Conservation (phyloP, 2,888 invertebrate species). For the Pteria penguin region DNA sequence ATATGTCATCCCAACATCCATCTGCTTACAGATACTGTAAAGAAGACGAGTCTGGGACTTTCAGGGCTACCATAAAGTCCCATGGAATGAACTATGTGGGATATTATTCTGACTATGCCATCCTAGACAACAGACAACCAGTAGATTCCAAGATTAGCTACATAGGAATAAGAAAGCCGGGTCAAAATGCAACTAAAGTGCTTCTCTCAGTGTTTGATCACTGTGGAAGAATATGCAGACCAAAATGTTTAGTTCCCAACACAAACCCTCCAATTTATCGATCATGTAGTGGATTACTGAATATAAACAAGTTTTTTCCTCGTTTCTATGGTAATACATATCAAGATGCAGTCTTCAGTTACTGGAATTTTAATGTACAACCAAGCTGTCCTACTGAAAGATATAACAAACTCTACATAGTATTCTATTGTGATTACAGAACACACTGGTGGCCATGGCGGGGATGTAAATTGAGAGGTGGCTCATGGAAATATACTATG, state of each 20-base stretch:
- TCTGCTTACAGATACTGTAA: neutral
- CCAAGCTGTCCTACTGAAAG: slow-evolving; percentile 46
- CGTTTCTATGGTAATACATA: slow-evolving; percentile 44
- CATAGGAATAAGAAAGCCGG: slow-evolving; percentile 55
- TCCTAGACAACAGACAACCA: slow-evolving; percentile 57
- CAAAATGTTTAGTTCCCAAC: slow-evolving; percentile 47
- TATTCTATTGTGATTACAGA: slow-evolving; percentile 59
- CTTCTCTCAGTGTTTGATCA: slow-evolving; percentile 54
- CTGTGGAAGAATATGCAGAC: slow-evolving; percentile 57
- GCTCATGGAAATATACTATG: neutral
- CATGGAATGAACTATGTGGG: slow-evolving; percentile 58
- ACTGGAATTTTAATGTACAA: slow-evolving; percentile 51
- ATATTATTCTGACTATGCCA: slow-evolving; percentile 53
- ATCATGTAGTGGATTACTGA: slow-evolving; percentile 51
- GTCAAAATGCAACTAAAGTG: slow-evolving; percentile 35
- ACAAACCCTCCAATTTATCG: slow-evolving; percentile 30
- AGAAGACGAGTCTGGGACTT: slow-evolving; percentile 29
- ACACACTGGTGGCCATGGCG: slow-evolving; percentile 24
- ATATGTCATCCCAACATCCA: slow-evolving; percentile 3
- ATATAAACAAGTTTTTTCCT: slow-evolving; percentile 45
- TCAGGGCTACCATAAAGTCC: slow-evolving; percentile 51
- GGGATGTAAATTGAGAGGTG: neutral
- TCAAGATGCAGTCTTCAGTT: slow-evolving; percentile 46
- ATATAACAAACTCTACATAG: slow-evolving; percentile 49
- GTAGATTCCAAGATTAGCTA: slow-evolving; percentile 52